These are phyloP conservation scores for Astropecten irregularis DNA, from an alignment of 53 echinoderm and acorn worm genomes.

Conservation along the genomic window DNA sequence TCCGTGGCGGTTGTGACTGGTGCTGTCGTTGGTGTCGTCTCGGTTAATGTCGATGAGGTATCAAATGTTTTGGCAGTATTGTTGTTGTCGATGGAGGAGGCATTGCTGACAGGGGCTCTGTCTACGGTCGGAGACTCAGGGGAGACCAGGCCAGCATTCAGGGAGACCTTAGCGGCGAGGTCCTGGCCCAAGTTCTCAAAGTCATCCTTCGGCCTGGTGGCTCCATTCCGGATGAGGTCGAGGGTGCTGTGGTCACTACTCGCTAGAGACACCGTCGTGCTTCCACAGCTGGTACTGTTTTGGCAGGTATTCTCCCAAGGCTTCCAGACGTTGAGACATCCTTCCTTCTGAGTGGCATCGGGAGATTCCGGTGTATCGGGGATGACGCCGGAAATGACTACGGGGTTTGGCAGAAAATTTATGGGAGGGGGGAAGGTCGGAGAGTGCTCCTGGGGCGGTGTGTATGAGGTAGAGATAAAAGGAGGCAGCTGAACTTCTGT, in stretches of 20 bases:
- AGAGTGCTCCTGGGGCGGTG: background rate
- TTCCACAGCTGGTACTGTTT: conserved; percentile 23
- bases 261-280: background rate
- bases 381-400: background rate
- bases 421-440: background rate
- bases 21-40: background rate
- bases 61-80: background rate
- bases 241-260: background rate
- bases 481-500: background rate
- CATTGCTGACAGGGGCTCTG: background rate
- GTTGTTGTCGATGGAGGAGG: background rate
- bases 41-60: background rate
- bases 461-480: conserved; percentile 35
- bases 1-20: background rate
- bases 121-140: background rate
- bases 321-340: conserved; percentile 17
- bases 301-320: conserved; percentile 4
- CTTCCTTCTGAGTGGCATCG: conserved; percentile 11
- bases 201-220: background rate
- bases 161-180: conserved; percentile 27
- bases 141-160: background rate
- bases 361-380: conserved; percentile 37
- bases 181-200: conserved; percentile 33
- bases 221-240: background rate
- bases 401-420: background rate